These are phyloP conservation scores for Rambutsinella grinnellia DNA, from an alignment of 2,888 invertebrate genomes.

Conservation along the genomic window DNA sequence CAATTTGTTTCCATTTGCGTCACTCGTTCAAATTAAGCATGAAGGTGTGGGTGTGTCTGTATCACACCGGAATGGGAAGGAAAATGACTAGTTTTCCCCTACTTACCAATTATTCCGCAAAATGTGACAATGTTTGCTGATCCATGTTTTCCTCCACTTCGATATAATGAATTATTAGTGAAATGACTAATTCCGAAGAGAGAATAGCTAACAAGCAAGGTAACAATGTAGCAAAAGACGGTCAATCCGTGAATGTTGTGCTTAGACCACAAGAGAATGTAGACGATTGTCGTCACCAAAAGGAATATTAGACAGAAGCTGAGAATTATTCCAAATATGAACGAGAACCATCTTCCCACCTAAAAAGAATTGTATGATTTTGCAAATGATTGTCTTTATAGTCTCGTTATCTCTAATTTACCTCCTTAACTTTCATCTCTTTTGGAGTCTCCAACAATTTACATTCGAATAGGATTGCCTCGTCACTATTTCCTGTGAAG, in stretches of 20 bases:
- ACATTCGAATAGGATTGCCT: conserved; percentile 42
- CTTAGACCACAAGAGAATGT: conserved; percentile 50
- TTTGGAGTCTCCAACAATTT: conserved; percentile 4
- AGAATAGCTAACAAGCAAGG: conserved; percentile 32
- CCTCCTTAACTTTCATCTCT: conserved; percentile 1
- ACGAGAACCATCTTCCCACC: conserved; percentile 16
- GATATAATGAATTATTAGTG: not conserved
- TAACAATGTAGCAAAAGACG: conserved; percentile 44
- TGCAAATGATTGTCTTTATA: no score
- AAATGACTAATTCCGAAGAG: conserved; percentile 24
- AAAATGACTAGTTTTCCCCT: not conserved
- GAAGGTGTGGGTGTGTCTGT: not conserved
- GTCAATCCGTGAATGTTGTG: conserved; percentile 59
- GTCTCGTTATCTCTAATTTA: not conserved
- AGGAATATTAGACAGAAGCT: conserved; percentile 36
- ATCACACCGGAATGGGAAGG: not conserved
- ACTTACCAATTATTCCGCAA: conserved; percentile 30
- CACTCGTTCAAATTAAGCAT: not conserved
- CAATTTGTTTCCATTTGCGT: not conserved
- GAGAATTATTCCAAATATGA: conserved; percentile 25
- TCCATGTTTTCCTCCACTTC: not conserved
- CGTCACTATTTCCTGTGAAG: conserved; percentile 20
- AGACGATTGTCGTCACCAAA: conserved; percentile 43
- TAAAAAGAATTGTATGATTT: no score
- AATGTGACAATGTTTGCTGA: conserved; percentile 8